Base-by-base conservation (phyloP, 2,113 vertebrate genomes). In the Nansenia antarctica region DNA sequence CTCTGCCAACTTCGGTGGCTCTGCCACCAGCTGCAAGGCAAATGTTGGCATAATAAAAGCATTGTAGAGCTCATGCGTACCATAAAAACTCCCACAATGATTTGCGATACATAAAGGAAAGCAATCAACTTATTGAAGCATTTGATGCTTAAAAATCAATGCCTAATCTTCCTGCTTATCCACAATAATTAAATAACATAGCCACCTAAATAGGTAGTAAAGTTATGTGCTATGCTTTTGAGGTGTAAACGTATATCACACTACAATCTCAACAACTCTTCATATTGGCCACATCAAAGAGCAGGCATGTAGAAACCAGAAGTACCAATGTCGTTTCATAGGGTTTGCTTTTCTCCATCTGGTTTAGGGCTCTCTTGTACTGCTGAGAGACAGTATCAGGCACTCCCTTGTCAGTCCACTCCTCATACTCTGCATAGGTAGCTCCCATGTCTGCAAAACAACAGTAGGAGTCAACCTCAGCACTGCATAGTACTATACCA, bases 261-360 rank as follows among this genome's bases (percentile, higher is more conserved):
- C 52, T 29, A 24, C 15, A 30, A 18, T 30, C 3, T 3, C 27
- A 12, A 27, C 54, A 57, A 32, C 3, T 30, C 15, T 14, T 58
- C 30, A n/a, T 47, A 1, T n/a, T 47, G 3, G 35, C 27, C 14
- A 30, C 11, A 27, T 26, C 26, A 30, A 58, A 15, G 15, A n/a
- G 55, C 7, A 6, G 24, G 12, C 18, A 12, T 42, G 26, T 27
- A 57, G 2, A 12, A 29, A 35, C 20, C 27, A 65, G 52, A 47
- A 59, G 92, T 91, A 99, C 98, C 95, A 99, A 85, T 0, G 95
- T 88, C 9, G 98, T 95, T 70, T 99, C 98, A 0, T 91, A 93
- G 0, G 94, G 86, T 69, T 93, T 96, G 59, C 86, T 92, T 61
- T 93, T 96, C 76, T 94, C 93, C 93, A 97, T 20, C 71, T 96